These are phyloP conservation scores for Bombyx mandarina DNA, from an alignment of 1,140 invertebrate genomes.

Conservation along the genomic window DNA sequence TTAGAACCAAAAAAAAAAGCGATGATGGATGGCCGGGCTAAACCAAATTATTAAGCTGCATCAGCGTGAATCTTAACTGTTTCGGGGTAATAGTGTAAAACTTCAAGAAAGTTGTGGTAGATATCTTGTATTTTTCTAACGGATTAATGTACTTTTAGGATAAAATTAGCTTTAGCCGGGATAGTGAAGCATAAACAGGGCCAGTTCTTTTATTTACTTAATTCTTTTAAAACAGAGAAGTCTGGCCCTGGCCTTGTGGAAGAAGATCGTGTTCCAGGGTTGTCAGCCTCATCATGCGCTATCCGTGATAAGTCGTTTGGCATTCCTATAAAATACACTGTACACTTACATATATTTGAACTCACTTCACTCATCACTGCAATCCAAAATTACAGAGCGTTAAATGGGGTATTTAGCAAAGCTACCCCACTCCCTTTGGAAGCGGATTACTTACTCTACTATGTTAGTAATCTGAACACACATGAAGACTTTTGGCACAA, in stretches of 20 bases:
- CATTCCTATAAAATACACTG: slow-evolving; percentile 58
- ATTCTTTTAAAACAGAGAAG: too few relatives aligned
- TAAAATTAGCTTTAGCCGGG: too few relatives aligned
- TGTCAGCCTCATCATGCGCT: slow-evolving; percentile 57
- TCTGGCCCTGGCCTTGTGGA: too few relatives aligned
- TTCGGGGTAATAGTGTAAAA: slow-evolving; percentile 4
- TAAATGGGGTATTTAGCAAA: slow-evolving; percentile 39
- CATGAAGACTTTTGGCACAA: too few relatives aligned
- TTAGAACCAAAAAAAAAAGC: slow-evolving; percentile 37
- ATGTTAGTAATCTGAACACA: slow-evolving; percentile 24
- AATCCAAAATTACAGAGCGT: slow-evolving; percentile 65
- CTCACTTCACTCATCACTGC: slow-evolving; percentile 67
- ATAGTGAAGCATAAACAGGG: too few relatives aligned
- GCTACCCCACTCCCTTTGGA: slow-evolving; percentile 26
- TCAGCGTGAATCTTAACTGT: slow-evolving; percentile 33
- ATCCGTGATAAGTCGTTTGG: slow-evolving; percentile 56
- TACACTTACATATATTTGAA: slow-evolving; percentile 44
- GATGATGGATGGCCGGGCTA: slow-evolving; percentile 47
- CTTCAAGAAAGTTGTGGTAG: too few relatives aligned
- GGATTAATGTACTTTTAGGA: too few relatives aligned
- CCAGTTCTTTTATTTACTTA: too few relatives aligned
- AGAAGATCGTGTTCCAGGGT: slow-evolving; percentile 15
- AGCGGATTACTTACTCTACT: slow-evolving; percentile 17
- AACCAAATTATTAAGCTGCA: slow-evolving; percentile 47
- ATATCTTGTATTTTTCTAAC: too few relatives aligned